phyloP scores from a whole-genome alignment of 2,113 vertebrate genomes.

The Quiscalus mexicanus region DNA sequence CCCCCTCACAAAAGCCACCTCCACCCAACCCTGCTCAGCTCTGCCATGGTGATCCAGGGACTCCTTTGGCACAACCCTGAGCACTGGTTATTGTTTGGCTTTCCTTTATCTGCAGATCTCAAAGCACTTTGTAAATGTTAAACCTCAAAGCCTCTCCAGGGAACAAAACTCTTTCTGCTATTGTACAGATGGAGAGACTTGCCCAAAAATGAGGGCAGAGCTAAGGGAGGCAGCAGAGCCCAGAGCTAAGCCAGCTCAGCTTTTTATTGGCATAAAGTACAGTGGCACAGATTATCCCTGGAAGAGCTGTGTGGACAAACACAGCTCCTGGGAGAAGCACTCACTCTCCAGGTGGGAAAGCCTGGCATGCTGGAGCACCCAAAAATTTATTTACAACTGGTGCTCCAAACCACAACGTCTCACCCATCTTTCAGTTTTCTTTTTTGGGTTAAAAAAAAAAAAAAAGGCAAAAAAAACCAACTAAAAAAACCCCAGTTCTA shows the following conservation, averaged over 20 bases:
- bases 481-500: background rate
- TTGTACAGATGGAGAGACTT: conserved; percentile 11
- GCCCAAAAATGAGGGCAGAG: conserved; percentile 30
- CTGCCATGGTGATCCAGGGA: background rate
- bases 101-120: conserved; percentile 51
- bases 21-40: background rate
- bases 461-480: background rate
- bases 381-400: background rate
- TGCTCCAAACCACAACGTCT: background rate
- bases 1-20: conserved; percentile 25
- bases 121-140: conserved; percentile 34
- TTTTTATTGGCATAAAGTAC: background rate
- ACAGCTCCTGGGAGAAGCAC: background rate
- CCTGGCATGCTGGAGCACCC: background rate
- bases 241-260: background rate
- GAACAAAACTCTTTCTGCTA: conserved; percentile 14
- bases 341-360: background rate
- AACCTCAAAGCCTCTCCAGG: conserved; percentile 31
- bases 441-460: background rate
- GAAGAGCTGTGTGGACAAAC: background rate
- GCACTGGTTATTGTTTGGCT: conserved; percentile 3
- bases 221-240: background rate
- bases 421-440: conserved; percentile 33
- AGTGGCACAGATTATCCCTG: background rate
- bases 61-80: conserved; percentile 9